Base-by-base conservation (phyloP, 2,888 invertebrate species). In the Erebia ligea region DNA sequence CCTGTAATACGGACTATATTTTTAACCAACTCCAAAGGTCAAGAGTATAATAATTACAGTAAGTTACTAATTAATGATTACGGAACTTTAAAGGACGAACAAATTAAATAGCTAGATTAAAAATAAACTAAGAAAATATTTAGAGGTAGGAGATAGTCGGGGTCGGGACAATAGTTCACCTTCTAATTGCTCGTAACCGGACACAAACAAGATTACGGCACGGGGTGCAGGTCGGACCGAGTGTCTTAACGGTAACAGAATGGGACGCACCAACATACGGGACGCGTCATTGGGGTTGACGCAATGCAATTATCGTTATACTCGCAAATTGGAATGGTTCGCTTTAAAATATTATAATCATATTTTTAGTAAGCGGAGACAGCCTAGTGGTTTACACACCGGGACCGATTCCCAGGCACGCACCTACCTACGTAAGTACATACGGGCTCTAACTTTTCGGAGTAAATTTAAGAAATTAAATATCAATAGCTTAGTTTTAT, bases 171-270 rank as follows among this genome's bases (percentile, higher is more conserved):
- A 81, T 80, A 78, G 78, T 79, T 78, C 79, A 80, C 78, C 78
- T 78, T 80, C 84, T 90, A 89, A 90, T 89, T 89, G 88, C 81
- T 84, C 80, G 85, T 84, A 86, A 86, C 83, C 80, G 84, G 56
- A 66, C 86, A 89, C 86, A 89, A 89, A 89, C 79, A 82, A 82
- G 85, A 86, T 87, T 87, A 88, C 80, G 42, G 66, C 25, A 15
- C 25, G 13, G n/a, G 3, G 25, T n/a, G n/a, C n/a, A n/a, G 54
- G 17, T 17, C 45, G 78, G 75, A 63, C 74, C 76, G 73, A 75
- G 72, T 76, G 77, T 77, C 75, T 74, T 70, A 34, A 72, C 75
- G 69, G 72, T 69, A 77, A 77, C 75, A 71, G 74, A 75, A 66
- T 75, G 71, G 73, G 75, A 73, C 68, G 71, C 73, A 58, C 54